These are phyloP conservation scores for Acanthiza pusilla DNA, from an alignment of 2,797 vertebrate species.

Conservation along the genomic window DNA sequence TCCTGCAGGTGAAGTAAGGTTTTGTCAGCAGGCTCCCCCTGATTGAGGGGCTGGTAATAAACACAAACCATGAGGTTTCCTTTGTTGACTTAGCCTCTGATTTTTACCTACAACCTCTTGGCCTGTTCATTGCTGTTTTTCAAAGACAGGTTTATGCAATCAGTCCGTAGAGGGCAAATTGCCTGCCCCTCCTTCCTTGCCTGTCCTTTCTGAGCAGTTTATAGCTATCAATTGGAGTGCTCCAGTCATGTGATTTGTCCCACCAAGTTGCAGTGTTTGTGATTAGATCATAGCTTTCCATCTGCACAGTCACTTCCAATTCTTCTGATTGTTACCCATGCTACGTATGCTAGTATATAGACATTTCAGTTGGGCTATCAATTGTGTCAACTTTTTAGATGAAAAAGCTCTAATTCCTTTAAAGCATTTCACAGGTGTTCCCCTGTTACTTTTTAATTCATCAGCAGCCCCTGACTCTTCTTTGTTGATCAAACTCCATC, in stretches of 20 bases:
- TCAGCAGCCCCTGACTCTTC: not conserved
- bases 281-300: not conserved
- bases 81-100: not conserved
- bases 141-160: not conserved
- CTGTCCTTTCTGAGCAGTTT: not conserved
- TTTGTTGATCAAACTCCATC: not conserved
- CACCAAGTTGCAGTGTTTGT: not conserved
- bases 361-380: not conserved
- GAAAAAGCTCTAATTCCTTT: not conserved
- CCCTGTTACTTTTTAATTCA: not conserved
- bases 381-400: not conserved
- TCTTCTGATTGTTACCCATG: not conserved
- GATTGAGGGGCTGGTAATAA: accelerated
- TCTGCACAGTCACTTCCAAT: not conserved
- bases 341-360: not conserved
- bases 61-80: not conserved
- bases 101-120: not conserved
- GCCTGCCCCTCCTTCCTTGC: not conserved
- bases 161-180: not conserved
- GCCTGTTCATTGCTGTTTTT: not conserved
- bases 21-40: not conserved
- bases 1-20: not conserved
- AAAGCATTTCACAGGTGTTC: not conserved
- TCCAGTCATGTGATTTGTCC: not conserved
- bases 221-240: accelerated